Base-by-base conservation (phyloP, 2,888 invertebrate species). In the Pristionchus mayeri region DNA sequence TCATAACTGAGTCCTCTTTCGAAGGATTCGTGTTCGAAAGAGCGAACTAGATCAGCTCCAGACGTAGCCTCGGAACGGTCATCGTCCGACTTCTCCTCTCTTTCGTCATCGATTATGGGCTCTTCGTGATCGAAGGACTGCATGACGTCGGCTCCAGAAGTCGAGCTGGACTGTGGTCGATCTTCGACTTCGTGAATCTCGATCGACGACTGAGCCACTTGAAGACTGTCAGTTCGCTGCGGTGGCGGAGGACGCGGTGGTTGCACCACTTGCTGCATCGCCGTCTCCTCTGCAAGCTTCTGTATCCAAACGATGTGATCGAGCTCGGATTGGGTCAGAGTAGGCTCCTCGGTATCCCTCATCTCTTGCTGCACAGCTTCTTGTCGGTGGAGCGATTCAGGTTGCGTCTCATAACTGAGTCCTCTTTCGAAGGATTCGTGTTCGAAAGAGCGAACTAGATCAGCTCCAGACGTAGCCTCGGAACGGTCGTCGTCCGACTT, bases 241-340 rank as follows among this genome's bases (percentile, higher is more conserved):
- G 75, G 75, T 44, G 75, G 21, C 4, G 75, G 75, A 16, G 48
- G 40, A 3, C 75, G 40, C 13, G 75, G 24, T 7, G 40, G 75
- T 44, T 37, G 75, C 21, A 44, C 44, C 40, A 30, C 83, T 78
- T 67, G 84, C 44, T 50, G 71, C 48, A 54, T 52, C 4, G 63
- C 63, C 4, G 76, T 52, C 27, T 84, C 67, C 34, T 85, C 85
- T 3, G 85, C 85, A n/a, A 85, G 34, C 50, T 78, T 71, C 60
- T 80, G 84, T 37, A 86, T 86, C 71, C 78, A 78, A 4, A 84
- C 84, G 52, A 87, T 86, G 83, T 87, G 86, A n/a, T 86, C 87
- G 27, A 85, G 79, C 34, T 87, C 87, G 24, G 86, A 85, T 30
- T 86, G 75, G 9, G 87, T 85, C 82, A 87, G 67, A 24, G 44